Evolutionary conservation across 2,113 vertebrate species (phyloP).

Genomic region (Ameiurus melas): DNA sequence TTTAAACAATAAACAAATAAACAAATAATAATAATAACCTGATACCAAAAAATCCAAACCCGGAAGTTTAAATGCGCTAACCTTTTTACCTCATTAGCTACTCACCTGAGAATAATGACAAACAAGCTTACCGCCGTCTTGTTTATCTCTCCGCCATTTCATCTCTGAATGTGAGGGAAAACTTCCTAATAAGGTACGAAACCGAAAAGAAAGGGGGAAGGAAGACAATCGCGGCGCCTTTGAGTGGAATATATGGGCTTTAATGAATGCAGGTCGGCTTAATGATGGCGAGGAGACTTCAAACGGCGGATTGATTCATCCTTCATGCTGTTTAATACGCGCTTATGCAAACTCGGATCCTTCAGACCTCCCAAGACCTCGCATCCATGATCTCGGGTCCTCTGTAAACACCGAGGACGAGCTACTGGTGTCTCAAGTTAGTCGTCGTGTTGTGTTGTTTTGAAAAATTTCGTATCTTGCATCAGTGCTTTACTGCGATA

Average conservation of each 20-base stretch:
- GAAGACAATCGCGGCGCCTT: conserved; percentile 17
- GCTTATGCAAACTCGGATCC: conserved; percentile 24
- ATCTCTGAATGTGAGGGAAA: conserved; percentile 29
- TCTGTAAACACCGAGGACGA: background rate
- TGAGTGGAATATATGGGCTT: conserved; percentile 40
- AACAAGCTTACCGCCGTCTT: background rate
- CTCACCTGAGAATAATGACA: conserved; percentile 14
- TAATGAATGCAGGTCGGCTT: conserved; percentile 46
- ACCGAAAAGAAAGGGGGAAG: conserved; percentile 27
- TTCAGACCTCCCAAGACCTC: conserved; percentile 2
- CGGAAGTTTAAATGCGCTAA: background rate
- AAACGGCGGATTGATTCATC: conserved; percentile 38
- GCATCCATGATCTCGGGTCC: background rate
- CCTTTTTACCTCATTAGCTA: conserved; percentile 12
- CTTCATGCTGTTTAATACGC: conserved; percentile 37
- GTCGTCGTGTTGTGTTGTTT: background rate
- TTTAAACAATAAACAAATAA: background rate
- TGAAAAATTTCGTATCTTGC: too few species aligned
- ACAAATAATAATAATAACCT: background rate
- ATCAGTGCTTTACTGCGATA: conserved; percentile 51
- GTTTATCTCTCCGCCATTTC: background rate
- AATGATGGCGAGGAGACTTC: conserved; percentile 49
- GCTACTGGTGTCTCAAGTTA: background rate
- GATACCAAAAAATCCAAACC: background rate
- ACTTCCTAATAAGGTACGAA: conserved; percentile 41